These are phyloP conservation scores for Hydroisotoma schaefferi DNA, from an alignment of 2,888 invertebrate genomes.

Conservation along the genomic window DNA sequence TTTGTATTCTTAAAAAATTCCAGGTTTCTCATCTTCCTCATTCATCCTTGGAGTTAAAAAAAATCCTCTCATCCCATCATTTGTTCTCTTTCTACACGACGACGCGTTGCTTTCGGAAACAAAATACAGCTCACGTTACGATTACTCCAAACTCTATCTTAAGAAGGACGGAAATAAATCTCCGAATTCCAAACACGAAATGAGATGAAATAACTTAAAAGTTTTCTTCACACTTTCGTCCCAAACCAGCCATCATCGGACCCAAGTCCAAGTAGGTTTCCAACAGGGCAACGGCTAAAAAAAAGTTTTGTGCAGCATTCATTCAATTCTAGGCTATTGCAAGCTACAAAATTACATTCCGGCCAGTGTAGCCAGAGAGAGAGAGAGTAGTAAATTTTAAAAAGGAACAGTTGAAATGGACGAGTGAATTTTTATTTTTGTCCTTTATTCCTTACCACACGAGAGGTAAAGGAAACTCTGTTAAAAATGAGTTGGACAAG, in stretches of 20 bases:
- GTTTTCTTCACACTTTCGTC: no score
- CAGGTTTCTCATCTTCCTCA: slow-evolving; percentile 11
- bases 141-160: not conserved
- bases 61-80: slow-evolving; percentile 7
- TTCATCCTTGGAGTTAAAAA: not conserved
- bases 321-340: no score
- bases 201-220: no score
- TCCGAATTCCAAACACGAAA: not conserved
- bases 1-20: slow-evolving; percentile 10
- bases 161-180: not conserved
- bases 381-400: slow-evolving; percentile 8
- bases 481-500: slow-evolving; percentile 13
- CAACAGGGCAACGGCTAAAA: no score
- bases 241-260: no score
- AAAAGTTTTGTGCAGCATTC: no score
- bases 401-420: slow-evolving; percentile 12
- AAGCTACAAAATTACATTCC: no score
- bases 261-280: no score
- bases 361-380: no score
- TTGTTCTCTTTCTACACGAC: slow-evolving; percentile 2
- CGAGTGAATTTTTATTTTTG: not conserved
- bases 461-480: not conserved
- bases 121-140: not conserved
- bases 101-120: not conserved
- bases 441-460: no score